Percentiles rank a stretch among this genome's conserved stretches.
phyloP scores from a whole-genome alignment of 1,140 invertebrate genomes.

The Heliconius hermathena region DNA sequence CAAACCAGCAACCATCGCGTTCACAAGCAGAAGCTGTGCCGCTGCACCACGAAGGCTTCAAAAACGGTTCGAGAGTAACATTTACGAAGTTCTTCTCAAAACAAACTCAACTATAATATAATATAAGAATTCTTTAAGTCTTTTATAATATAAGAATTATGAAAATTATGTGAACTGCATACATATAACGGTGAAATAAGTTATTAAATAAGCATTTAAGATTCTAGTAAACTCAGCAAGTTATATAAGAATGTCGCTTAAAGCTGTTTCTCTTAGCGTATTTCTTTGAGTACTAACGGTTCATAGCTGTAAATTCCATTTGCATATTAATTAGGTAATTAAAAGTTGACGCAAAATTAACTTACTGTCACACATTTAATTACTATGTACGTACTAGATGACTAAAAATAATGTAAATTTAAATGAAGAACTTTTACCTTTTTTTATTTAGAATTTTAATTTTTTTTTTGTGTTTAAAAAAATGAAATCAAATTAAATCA shows the following conservation, averaged over 20 bases:
- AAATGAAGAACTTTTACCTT: not conserved
- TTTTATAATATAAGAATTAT: not conserved
- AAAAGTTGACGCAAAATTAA: slow-evolving; percentile 1
- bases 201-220: slow-evolving; percentile 23
- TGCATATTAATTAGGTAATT: slow-evolving; percentile 8
- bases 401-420: not conserved
- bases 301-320: slow-evolving; percentile 12
- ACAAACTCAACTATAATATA: not conserved
- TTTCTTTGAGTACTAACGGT: slow-evolving; percentile 14
- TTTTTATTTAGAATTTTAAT: not conserved
- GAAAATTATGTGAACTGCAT: not conserved
- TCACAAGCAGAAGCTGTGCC: too few relatives aligned
- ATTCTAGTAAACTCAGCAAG: slow-evolving; percentile 16
- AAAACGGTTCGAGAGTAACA: too few relatives aligned
- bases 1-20: too few relatives aligned
- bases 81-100: not conserved
- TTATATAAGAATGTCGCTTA: slow-evolving; percentile 22
- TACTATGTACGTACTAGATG: not conserved
- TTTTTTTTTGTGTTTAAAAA: not conserved
- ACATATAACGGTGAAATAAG: slow-evolving; percentile 20
- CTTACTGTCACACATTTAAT: not conserved
- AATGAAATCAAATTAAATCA: too few relatives aligned
- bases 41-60: too few relatives aligned
- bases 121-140: not conserved
- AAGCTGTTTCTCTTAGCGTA: slow-evolving; percentile 16